phyloP scores from a whole-genome alignment of 2,797 vertebrate species.

The Margarornis squamiger region DNA sequence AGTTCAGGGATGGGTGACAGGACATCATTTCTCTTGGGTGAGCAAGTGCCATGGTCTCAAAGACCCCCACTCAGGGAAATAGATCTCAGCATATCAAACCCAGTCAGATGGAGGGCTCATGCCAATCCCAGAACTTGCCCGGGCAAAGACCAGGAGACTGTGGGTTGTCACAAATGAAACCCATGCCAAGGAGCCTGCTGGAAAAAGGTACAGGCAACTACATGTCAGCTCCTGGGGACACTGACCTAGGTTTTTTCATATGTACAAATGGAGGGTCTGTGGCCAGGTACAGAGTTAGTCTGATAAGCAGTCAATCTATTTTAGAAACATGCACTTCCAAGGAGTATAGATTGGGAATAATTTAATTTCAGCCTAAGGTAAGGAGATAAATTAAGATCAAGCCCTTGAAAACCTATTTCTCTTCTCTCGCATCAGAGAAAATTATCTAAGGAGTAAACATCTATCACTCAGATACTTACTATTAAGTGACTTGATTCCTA shows the following conservation, averaged over 20 bases:
- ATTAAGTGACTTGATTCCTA: not conserved
- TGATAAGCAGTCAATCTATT: not conserved
- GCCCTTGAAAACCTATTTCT: not conserved
- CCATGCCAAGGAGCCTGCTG: not conserved
- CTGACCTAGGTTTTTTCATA: not conserved
- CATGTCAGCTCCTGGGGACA: accelerated
- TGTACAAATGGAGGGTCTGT: not conserved
- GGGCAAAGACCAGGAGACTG: not conserved
- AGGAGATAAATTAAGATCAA: not conserved
- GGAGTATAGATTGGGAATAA: not conserved
- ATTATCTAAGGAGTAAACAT: not conserved
- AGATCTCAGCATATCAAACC: not conserved
- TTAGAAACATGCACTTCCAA: not conserved
- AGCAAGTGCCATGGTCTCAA: not conserved
- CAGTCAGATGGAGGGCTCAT: not conserved
- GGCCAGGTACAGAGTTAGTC: not conserved
- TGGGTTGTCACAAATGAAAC: not conserved
- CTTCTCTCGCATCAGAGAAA: not conserved
- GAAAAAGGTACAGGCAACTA: not conserved
- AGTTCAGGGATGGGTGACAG: not conserved
- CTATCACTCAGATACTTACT: not conserved
- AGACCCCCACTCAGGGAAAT: accelerated
- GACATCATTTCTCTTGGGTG: not conserved
- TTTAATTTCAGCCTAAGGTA: not conserved
- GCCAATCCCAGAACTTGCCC: not conserved